phyloP scores from a whole-genome alignment of 2,113 vertebrate species.

The Mustela nigripes region DNA sequence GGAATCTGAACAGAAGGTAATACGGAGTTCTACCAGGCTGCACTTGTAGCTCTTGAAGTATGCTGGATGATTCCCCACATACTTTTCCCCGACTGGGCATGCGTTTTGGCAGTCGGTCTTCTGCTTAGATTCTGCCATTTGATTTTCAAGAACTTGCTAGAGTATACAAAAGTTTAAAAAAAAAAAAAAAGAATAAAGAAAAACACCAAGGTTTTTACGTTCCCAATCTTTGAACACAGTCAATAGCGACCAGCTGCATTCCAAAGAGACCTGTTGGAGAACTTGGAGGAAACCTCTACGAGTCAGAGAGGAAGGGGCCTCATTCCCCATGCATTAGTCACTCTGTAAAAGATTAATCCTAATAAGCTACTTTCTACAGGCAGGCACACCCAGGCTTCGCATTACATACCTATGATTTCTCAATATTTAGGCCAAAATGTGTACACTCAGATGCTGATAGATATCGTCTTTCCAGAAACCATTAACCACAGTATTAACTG shows the following conservation, averaged over 20 bases:
- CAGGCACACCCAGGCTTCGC: conserved; percentile 88
- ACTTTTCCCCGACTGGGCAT: conserved; percentile 78
- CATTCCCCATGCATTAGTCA: conserved; percentile 87
- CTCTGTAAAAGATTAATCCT: conserved; percentile 86
- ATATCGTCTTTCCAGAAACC: conserved; percentile 86
- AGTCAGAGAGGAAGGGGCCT: conserved; percentile 81
- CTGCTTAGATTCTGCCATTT: conserved; percentile 78
- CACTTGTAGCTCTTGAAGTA: conserved; percentile 75
- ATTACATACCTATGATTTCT: conserved; percentile 88
- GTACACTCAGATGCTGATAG: conserved; percentile 81
- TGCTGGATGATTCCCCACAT: conserved; percentile 70
- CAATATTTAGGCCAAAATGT: conserved; percentile 86
- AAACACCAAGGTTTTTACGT: conserved; percentile 33
- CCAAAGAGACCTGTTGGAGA: conserved; percentile 83
- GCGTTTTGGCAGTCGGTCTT: conserved; percentile 78
- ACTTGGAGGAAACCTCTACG: conserved; percentile 74
- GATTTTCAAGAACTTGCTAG: conserved; percentile 75
- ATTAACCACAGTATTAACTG: conserved; percentile 85
- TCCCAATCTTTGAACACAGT: conserved; percentile 54
- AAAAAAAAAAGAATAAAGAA: neutral
- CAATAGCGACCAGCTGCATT: conserved; percentile 79
- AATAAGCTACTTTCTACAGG: conserved; percentile 83
- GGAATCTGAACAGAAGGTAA: conserved; percentile 77
- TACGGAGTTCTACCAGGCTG: conserved; percentile 80
- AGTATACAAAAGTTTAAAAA: conserved; percentile 62